These are phyloP conservation scores for Macquaria ambigua DNA, from an alignment of 2,113 vertebrate genomes.

Conservation along the genomic window DNA sequence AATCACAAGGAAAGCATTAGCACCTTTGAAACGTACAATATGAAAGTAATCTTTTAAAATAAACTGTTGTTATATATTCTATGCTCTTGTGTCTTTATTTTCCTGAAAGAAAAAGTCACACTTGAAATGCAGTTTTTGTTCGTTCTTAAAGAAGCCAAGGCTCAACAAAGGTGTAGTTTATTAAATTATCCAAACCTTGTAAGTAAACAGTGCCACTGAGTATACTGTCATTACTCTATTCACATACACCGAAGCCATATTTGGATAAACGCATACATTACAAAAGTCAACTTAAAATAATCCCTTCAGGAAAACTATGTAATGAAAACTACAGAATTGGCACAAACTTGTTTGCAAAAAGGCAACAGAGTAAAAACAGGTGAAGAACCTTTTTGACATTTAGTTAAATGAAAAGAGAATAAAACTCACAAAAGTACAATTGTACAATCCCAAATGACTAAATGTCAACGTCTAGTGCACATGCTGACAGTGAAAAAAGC, in stretches of 20 bases:
- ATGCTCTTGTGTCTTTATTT: conserved; percentile 50
- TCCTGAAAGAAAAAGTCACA: not conserved
- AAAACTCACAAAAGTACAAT: conserved; percentile 71
- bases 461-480: conserved; percentile 80
- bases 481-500: conserved; percentile 72
- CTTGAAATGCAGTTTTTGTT: conserved; percentile 11
- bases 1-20: conserved; percentile 78
- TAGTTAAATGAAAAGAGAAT: conserved; percentile 66
- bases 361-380: conserved; percentile 71
- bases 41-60: conserved; percentile 85
- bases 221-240: conserved; percentile 62
- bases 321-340: conserved; percentile 74
- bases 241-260: conserved; percentile 67
- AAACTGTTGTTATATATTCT: conserved; percentile 81
- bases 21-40: conserved; percentile 79
- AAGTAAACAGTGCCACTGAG: conserved; percentile 75
- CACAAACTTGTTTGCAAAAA: conserved; percentile 77
- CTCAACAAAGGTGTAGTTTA: conserved; percentile 80
- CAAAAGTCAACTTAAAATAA: conserved; percentile 77
- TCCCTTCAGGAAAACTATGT: conserved; percentile 62
- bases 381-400: conserved; percentile 71
- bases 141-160: conserved; percentile 31
- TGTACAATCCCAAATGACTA: conserved; percentile 79
- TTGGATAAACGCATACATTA: conserved; percentile 74
- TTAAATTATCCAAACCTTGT: conserved; percentile 80